Conservation (phyloP, 2,888 invertebrate species). For the Oegoconia quadripuncta region DNA sequence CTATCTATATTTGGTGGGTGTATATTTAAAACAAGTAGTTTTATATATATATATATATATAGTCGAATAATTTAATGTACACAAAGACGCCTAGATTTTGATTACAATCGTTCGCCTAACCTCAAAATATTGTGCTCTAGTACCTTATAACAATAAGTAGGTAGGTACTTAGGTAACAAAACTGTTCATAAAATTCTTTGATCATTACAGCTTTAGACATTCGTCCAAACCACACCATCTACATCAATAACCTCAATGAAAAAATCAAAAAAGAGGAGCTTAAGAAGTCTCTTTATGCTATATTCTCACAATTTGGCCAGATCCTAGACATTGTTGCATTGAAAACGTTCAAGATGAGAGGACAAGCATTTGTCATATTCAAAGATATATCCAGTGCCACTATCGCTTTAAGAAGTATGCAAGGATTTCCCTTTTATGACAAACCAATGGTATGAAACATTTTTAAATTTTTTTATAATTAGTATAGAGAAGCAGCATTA, state of each 20-base stretch:
- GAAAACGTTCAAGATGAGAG: constrained; percentile 98
- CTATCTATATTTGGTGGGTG: too few relatives aligned
- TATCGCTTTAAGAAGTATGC: constrained; percentile 98
- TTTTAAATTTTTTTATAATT: too few relatives aligned
- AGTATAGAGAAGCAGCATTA: too few relatives aligned
- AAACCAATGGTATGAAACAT: constrained; percentile 92
- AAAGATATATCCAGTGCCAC: constrained; percentile 98
- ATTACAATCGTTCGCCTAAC: too few relatives aligned
- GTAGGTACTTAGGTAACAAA: too few relatives aligned
- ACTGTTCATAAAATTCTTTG: too few relatives aligned
- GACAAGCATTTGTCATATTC: constrained; percentile 99
- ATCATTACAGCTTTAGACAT: constrained; percentile 88
- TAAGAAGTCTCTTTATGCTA: constrained; percentile 98
- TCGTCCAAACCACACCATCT: constrained; percentile 98
- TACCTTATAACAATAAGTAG: too few relatives aligned
- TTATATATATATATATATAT: too few relatives aligned
- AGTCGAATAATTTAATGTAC: too few relatives aligned
- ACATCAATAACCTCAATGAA: constrained; percentile 99
- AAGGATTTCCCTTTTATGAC: constrained; percentile 99
- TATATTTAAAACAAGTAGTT: too few relatives aligned
- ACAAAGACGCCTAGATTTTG: too few relatives aligned
- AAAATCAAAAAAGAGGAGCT: constrained; percentile 99
- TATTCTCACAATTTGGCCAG: constrained; percentile 99
- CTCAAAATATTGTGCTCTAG: too few relatives aligned
- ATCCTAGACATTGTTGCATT: constrained; percentile 98